phyloP scores from a whole-genome alignment of 2,113 vertebrate genomes.

The Mustelus asterias region DNA sequence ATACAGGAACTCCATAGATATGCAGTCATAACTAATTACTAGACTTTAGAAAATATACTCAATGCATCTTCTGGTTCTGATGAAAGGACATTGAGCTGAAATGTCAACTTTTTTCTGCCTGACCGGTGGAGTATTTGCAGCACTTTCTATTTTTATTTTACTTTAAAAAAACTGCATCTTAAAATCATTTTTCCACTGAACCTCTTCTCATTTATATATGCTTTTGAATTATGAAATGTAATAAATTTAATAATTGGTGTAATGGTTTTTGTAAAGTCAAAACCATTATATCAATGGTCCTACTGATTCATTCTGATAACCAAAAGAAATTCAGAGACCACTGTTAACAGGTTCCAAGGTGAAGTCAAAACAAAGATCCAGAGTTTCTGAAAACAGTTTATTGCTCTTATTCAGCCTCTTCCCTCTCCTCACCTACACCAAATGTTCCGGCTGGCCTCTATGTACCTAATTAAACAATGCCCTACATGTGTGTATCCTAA shows the following conservation, averaged over 20 bases:
- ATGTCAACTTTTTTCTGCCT: not conserved
- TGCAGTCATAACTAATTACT: not conserved
- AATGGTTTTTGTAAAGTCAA: too few relatives aligned
- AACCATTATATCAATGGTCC: not conserved
- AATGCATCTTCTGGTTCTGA: not conserved
- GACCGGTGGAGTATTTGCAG: not conserved
- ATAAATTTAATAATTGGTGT: not conserved
- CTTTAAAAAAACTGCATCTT: not conserved
- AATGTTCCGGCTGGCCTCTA: too few relatives aligned
- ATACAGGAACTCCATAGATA: not conserved
- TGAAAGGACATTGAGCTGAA: not conserved
- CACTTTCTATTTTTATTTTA: not conserved
- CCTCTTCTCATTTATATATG: not conserved
- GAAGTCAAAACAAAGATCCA: too few relatives aligned
- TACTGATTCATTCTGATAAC: not conserved
- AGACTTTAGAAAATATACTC: not conserved
- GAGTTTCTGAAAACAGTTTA: too few relatives aligned
- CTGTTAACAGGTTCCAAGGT: too few relatives aligned
- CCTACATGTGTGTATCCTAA: too few relatives aligned
- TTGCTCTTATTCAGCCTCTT: too few relatives aligned
- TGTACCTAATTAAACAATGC: too few relatives aligned
- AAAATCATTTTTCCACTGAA: not conserved
- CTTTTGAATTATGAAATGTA: not conserved
- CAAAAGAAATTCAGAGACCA: too few relatives aligned
- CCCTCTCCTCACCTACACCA: too few relatives aligned